phyloP scores from a whole-genome alignment of 2,888 invertebrate species.

The Bhutanitis thaidina region DNA sequence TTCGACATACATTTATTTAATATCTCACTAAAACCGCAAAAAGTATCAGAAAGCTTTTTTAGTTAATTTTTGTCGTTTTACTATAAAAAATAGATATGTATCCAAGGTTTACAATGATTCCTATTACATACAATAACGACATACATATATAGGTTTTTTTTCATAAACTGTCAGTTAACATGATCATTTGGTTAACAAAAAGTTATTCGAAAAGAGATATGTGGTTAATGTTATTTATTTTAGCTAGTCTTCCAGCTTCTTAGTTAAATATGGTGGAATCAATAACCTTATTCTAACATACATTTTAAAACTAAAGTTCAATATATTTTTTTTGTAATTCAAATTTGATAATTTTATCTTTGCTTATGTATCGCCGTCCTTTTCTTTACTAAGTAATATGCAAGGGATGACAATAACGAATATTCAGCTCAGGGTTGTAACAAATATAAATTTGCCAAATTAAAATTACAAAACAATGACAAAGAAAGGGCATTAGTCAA shows the following conservation, averaged over 20 bases:
- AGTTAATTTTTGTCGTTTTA: not conserved
- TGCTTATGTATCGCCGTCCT: not conserved
- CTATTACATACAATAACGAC: not conserved
- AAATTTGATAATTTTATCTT: not conserved
- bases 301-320: not conserved
- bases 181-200: not conserved
- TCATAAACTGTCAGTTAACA: not conserved
- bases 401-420: conserved; percentile 8
- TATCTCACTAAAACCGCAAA: too few species aligned
- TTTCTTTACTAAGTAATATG: not conserved
- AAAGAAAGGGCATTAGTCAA: not conserved
- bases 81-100: conserved; percentile 21
- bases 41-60: not conserved
- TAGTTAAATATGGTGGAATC: conserved; percentile 1
- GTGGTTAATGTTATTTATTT: not conserved
- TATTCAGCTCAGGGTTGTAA: not conserved
- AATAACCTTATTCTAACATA: conserved; percentile 9
- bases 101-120: conserved; percentile 1
- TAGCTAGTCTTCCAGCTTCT: not conserved
- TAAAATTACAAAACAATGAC: not conserved
- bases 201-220: conserved; percentile 1
- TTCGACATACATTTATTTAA: too few species aligned
- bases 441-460: not conserved
- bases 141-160: not conserved
- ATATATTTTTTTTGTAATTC: not conserved